Base-by-base conservation (phyloP, 2,888 invertebrate genomes). In the Ypsolopha sequella region DNA sequence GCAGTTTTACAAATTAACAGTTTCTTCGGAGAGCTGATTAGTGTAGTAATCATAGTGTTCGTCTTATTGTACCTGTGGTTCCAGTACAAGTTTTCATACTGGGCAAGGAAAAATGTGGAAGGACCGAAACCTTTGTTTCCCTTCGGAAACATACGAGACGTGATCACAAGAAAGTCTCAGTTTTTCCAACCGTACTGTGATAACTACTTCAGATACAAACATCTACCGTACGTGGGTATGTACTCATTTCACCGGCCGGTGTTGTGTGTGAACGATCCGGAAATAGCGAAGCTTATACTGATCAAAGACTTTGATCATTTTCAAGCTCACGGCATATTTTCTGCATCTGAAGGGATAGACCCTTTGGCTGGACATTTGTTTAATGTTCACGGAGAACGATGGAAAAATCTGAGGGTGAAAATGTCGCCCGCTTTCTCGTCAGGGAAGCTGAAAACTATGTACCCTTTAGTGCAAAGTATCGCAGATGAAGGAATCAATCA, bases 381-480 rank as follows among this genome's bases (percentile, higher is more conserved):
- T 59, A 81, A 88, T 53, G 65, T 89, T 44, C 78, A 81, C 47
- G 90, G 89, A 0, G 73, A 86, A 7, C 79, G 87, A 49, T 93
- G 93, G 93, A 91, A 88, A 62, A 82, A 77, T 48, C 68, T 92
- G 34, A 80, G 93, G 11, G 58, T 84, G 0, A 91, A 91, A 60
- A 71, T 93, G 61, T 88, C 92, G 0, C 90, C 92, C 0, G 88
- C 90, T 0, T 93, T 92, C 63, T 89, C 92, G 0, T 88, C 91
- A 0, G 90, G 89, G 7, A 92, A 91, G 69, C 69, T 93, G 48
- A 92, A 90, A 66, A 84, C 73, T 1, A 91, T 92, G 90, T 91
- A 90, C 59, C 78, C 79, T 0, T 85, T 89, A 0, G 87, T 92
- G 9, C 80, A 89, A 41, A 76, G 87, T 38, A 89, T 90, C 52